A percentile compares a stretch with the other conserved stretches of the same genome.
These are phyloP conservation scores for Heptranchias perlo DNA, from an alignment of 2,113 vertebrate genomes.

Conservation along the genomic window DNA sequence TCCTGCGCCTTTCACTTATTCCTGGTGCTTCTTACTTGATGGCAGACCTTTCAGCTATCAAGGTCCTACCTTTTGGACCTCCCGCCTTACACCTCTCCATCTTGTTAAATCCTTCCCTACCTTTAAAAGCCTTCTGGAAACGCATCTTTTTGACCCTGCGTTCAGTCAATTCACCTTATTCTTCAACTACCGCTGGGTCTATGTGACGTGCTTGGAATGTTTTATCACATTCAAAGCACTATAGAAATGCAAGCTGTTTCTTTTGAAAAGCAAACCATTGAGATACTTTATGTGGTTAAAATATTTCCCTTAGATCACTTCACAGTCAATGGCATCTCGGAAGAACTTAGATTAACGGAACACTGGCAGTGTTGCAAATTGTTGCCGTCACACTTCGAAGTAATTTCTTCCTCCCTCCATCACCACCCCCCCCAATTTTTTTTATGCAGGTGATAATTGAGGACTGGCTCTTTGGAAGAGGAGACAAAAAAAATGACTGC, in stretches of 20 bases:
- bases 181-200: constrained; percentile 37
- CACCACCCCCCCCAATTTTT: not conserved
- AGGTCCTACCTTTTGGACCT: not conserved
- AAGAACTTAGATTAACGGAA: constrained; percentile 58
- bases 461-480: constrained; percentile 51
- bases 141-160: not conserved
- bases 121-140: not conserved
- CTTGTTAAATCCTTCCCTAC: not conserved
- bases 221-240: not conserved
- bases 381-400: constrained; percentile 49
- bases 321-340: constrained; percentile 61
- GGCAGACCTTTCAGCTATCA: not conserved
- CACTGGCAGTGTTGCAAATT: constrained; percentile 54
- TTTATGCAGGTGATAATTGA: constrained; percentile 68
- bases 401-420: constrained; percentile 44
- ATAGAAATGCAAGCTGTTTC: not conserved
- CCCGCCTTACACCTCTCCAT: not conserved
- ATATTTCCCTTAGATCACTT: constrained; percentile 71
- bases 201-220: constrained; percentile 20
- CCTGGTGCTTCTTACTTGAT: not conserved
- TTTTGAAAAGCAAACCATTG: constrained; percentile 47
- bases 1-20: not conserved
- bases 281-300: constrained; percentile 63
- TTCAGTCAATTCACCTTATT: not conserved
- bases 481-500: constrained; percentile 49